Conservation (phyloP, 2,113 vertebrate species). For the Hippocampus barbouri region DNA sequence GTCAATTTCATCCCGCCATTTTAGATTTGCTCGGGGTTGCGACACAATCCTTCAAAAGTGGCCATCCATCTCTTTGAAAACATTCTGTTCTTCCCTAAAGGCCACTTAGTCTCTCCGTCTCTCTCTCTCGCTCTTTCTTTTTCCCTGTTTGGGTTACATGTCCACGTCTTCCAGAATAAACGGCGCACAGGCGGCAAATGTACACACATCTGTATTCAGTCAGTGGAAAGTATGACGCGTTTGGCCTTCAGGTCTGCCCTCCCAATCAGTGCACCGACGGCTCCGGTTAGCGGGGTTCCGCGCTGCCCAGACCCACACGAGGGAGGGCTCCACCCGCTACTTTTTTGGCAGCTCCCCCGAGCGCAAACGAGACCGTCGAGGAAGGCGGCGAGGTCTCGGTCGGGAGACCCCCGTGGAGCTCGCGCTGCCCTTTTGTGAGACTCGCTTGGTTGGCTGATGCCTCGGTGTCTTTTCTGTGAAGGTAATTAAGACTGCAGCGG, state of each 20-base stretch:
- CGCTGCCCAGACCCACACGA: not conserved
- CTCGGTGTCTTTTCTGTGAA: not conserved
- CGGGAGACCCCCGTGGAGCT: conserved; percentile 63
- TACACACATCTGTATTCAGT: conserved; percentile 61
- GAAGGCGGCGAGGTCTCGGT: conserved; percentile 67
- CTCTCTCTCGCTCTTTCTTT: conserved; percentile 1
- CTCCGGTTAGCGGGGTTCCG: conserved; percentile 55
- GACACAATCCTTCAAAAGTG: conserved; percentile 72
- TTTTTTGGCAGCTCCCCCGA: conserved; percentile 63
- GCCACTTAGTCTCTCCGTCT: conserved; percentile 49
- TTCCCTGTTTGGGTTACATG: conserved; percentile 57
- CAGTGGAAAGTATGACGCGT: conserved; percentile 72
- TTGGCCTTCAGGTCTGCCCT: conserved; percentile 67
- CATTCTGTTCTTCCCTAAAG: conserved; percentile 65
- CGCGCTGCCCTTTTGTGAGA: conserved; percentile 68
- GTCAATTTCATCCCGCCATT: conserved; percentile 75
- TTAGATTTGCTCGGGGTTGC: conserved; percentile 68
- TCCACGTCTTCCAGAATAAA: conserved; percentile 49
- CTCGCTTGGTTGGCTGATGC: conserved; percentile 19
- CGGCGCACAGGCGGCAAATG: conserved; percentile 25
- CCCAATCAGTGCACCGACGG: conserved; percentile 63
- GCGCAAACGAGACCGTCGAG: conserved; percentile 69
- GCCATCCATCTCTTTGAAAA: conserved; percentile 70
- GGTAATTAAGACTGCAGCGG: not conserved
- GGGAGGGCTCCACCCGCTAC: conserved; percentile 49